These are phyloP conservation scores for Eristalis intricaria DNA, from an alignment of 2,888 invertebrate species.

Conservation along the genomic window DNA sequence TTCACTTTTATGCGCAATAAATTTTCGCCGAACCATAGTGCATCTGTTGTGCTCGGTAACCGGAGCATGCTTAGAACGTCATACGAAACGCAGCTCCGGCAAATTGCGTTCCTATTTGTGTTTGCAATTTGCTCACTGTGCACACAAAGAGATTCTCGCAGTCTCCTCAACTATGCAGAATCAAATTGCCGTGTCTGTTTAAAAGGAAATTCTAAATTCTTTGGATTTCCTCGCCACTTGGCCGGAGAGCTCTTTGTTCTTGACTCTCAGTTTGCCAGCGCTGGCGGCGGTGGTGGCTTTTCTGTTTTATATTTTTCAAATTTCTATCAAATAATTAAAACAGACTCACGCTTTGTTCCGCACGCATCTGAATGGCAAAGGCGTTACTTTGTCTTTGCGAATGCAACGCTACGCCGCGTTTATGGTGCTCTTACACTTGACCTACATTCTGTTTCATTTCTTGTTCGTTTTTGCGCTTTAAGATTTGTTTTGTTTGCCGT, in stretches of 20 bases:
- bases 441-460: background rate
- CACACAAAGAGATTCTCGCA: conserved; percentile 30
- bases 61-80: background rate
- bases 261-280: background rate
- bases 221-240: conserved; percentile 10
- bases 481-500: background rate
- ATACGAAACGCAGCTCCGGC: background rate
- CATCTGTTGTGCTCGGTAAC: background rate
- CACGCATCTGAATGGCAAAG: background rate
- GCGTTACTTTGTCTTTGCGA: background rate
- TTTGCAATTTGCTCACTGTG: background rate
- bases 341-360: background rate
- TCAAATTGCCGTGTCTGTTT: conserved; percentile 38
- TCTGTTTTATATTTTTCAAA: background rate
- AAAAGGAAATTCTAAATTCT: conserved; percentile 43
- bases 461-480: background rate
- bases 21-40: background rate
- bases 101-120: background rate
- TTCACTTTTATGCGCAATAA: background rate
- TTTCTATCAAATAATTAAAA: background rate
- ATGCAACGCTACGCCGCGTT: background rate
- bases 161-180: conserved; percentile 12
- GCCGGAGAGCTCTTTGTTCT: conserved; percentile 36
- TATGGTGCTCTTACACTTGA: background rate
- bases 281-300: background rate